A percentile compares a stretch with the other conserved stretches of the same genome.
Conservation (phyloP, 2,113 vertebrate species). For the Hyla sarda region DNA sequence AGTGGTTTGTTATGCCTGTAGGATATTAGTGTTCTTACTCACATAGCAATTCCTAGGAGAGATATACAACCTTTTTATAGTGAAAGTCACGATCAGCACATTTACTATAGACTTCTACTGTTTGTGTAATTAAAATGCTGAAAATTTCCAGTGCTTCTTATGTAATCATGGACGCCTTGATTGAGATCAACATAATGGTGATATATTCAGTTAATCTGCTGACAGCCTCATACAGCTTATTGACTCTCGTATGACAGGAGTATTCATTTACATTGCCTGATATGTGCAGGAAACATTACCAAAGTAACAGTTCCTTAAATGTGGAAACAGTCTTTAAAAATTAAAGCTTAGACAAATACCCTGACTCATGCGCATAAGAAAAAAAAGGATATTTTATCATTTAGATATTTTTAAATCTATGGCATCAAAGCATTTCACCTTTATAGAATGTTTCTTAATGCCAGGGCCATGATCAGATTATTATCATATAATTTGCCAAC, state of each 20-base stretch:
- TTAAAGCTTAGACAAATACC: background rate
- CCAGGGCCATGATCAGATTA: no score
- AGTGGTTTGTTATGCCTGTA: background rate
- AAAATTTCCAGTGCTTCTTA: background rate
- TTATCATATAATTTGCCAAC: no score
- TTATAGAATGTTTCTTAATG: background rate
- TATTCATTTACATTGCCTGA: background rate
- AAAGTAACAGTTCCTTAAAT: background rate
- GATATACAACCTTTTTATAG: background rate
- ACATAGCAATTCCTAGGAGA: background rate
- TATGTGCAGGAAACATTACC: background rate
- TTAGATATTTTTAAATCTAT: background rate
- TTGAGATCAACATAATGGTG: conserved; percentile 1
- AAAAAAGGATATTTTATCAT: background rate
- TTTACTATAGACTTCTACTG: background rate
- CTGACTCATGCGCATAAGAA: background rate
- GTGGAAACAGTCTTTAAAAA: background rate
- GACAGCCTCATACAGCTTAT: conserved; percentile 3
- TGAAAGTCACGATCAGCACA: conserved; percentile 13
- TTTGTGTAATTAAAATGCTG: background rate
- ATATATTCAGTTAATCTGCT: background rate
- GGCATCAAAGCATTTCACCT: background rate
- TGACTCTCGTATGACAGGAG: background rate
- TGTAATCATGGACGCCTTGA: conserved; percentile 10
- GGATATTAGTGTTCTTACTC: background rate